Evolutionary conservation across 2,797 vertebrate species (phyloP).

Genomic region (Lepus oiostolus): DNA sequence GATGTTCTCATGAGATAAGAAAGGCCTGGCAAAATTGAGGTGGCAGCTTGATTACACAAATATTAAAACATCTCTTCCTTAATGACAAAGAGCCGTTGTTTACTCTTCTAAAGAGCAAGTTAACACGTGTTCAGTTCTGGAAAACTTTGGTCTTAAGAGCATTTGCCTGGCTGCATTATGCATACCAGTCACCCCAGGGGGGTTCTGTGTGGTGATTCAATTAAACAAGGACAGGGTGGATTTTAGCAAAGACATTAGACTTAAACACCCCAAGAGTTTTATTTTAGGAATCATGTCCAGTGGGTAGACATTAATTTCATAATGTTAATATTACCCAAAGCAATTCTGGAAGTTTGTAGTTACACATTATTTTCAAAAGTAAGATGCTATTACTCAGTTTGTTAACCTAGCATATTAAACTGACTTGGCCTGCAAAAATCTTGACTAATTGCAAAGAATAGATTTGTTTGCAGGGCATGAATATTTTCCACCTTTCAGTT

Average conservation of each 20-base stretch:
- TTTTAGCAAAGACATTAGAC: slow-evolving; percentile 21
- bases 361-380: slow-evolving; percentile 34
- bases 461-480: neutral
- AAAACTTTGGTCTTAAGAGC: slow-evolving; percentile 26
- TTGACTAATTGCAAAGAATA: slow-evolving; percentile 43
- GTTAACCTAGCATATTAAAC: slow-evolving; percentile 6
- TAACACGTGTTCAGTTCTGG: slow-evolving; percentile 40
- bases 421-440: slow-evolving; percentile 2
- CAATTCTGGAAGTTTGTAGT: neutral
- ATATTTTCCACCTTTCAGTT: slow-evolving; percentile 34
- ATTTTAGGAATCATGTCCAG: neutral
- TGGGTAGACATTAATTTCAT: neutral
- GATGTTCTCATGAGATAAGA: slow-evolving; percentile 77
- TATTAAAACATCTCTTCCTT: slow-evolving; percentile 70
- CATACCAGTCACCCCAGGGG: neutral
- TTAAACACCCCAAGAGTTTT: slow-evolving; percentile 6
- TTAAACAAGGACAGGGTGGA: neutral
- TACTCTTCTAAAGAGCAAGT: slow-evolving; percentile 52
- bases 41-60: slow-evolving; percentile 75
- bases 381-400: neutral
- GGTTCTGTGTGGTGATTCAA: neutral
- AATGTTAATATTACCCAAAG: slow-evolving; percentile 28
- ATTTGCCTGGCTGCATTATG: neutral
- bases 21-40: slow-evolving; percentile 59
- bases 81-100: slow-evolving; percentile 69